Conservation (phyloP, 1,140 invertebrate genomes). For the Scylla paramamosain region DNA sequence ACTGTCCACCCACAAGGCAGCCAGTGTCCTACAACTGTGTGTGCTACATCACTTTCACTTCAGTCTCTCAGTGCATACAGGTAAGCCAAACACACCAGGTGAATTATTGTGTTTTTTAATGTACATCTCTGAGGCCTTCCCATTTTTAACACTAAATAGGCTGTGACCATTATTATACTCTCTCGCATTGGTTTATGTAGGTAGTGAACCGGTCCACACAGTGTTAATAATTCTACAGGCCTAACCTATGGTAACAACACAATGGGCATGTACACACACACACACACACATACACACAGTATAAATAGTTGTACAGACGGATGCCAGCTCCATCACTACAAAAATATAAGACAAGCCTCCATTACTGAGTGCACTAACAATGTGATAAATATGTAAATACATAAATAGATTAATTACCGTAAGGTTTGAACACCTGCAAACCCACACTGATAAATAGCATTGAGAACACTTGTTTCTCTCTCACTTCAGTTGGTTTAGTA, state of each 20-base stretch:
- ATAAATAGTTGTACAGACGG: not conserved
- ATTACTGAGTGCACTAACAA: not conserved
- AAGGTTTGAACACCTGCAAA: not conserved
- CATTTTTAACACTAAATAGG: not conserved
- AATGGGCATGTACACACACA: not conserved
- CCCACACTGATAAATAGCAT: not conserved
- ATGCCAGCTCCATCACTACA: conserved; percentile 11
- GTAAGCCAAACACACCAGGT: too few relatives aligned
- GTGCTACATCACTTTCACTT: too few relatives aligned
- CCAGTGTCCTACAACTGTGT: too few relatives aligned
- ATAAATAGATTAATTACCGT: not conserved
- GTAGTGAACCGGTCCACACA: not conserved
- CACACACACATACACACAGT: not conserved
- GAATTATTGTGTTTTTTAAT: too few relatives aligned
- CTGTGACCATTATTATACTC: not conserved
- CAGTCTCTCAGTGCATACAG: too few relatives aligned
- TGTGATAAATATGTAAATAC: not conserved
- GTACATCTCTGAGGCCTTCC: not conserved
- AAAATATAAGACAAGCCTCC: not conserved
- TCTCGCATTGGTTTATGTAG: not conserved
- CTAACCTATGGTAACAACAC: not conserved
- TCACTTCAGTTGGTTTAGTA: not conserved
- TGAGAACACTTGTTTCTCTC: not conserved
- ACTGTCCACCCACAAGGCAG: too few relatives aligned
- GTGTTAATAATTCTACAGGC: not conserved